Conservation (phyloP, 2,888 invertebrate species). For the Nomada flava region DNA sequence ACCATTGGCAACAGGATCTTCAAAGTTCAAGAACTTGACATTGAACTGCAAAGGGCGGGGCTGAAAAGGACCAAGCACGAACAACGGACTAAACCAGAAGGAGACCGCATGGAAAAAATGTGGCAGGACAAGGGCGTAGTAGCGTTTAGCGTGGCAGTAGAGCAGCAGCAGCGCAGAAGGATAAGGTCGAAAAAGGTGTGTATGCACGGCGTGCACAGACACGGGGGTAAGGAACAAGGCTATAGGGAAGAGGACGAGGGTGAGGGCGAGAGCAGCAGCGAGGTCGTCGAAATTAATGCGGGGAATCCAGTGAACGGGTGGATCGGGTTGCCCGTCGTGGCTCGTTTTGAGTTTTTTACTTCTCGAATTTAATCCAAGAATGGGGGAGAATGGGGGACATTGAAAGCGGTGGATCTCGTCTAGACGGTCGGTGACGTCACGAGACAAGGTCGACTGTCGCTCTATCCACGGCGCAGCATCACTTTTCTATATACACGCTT, state of each 20-base stretch:
- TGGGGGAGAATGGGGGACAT: slow-evolving; percentile 70
- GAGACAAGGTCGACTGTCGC: slow-evolving; percentile 79
- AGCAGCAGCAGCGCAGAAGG: slow-evolving; percentile 27
- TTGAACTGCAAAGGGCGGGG: slow-evolving; percentile 6
- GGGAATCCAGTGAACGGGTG: slow-evolving; percentile 63
- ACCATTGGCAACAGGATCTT: slow-evolving; percentile 54
- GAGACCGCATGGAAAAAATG: not conserved
- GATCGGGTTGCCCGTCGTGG: slow-evolving; percentile 67
- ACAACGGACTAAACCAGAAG: not conserved
- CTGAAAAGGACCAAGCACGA: slow-evolving; percentile 9
- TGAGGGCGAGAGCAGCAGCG: slow-evolving; percentile 20
- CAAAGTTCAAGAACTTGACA: slow-evolving; percentile 19
- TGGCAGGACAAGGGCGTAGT: slow-evolving; percentile 28
- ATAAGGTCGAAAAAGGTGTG: slow-evolving; percentile 26
- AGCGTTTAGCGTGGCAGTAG: slow-evolving; percentile 50
- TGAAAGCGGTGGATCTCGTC: slow-evolving; percentile 76
- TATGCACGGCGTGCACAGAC: slow-evolving; percentile 1
- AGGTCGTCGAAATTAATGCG: slow-evolving; percentile 68
- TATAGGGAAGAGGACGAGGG: slow-evolving; percentile 13
- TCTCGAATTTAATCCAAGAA: slow-evolving; percentile 76
- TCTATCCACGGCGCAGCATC: slow-evolving; percentile 64
- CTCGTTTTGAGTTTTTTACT: slow-evolving; percentile 70
- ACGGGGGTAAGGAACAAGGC: not conserved
- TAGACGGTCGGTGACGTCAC: slow-evolving; percentile 80
- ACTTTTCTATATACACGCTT: slow-evolving; percentile 47